Evolutionary conservation across 2,113 vertebrate species (phyloP), one percentile per base, ranked within the genome.

Genomic region (Myotis lucifugus): DNA sequence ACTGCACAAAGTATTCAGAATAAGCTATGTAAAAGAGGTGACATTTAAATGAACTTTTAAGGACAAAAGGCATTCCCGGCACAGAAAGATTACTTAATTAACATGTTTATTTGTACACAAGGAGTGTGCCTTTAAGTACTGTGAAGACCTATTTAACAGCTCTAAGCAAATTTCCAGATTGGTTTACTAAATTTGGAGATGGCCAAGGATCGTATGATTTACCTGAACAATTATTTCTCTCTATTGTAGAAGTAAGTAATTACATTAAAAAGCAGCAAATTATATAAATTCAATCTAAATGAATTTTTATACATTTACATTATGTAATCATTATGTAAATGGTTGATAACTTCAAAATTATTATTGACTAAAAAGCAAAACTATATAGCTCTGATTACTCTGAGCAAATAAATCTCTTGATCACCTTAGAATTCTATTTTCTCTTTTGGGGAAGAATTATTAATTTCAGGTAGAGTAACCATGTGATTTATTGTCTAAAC

Each of bases 211-310:
- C 77, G 52, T 77, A 81, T 34, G 19, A 37, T 17, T 78, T 88
- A 93, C 3, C 91, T 87, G 70, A 84, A 67, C 56, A 77, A 85
- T 67, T 88, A 27, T 94, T 88, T 94, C 15, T 94, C 15, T 74
- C 23, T 32, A 74, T 59, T 84, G 25, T 34, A 66, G 50, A 32
- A 81, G 3, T 77, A 74, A 93, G 12, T 6, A 40, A 90, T 69
- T 90, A 67, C 5, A 69, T 8, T 96, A 32, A 95, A 91, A 83
- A 84, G 42, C 5, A 88, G 50, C 4, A 94, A 77, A 92, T 72
- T 69, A 67, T 46, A 66, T 21, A 92, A 90, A 85, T 88, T 72
- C 69, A 74, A 19, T 84, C 27, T 81, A 82, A 88, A 50, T 87
- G 32, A 40, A 40, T 19, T 72, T 92, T 86, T 83, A 89, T 46